These are phyloP conservation scores for Albula goreensis DNA, from an alignment of 2,113 vertebrate genomes.

Conservation along the genomic window DNA sequence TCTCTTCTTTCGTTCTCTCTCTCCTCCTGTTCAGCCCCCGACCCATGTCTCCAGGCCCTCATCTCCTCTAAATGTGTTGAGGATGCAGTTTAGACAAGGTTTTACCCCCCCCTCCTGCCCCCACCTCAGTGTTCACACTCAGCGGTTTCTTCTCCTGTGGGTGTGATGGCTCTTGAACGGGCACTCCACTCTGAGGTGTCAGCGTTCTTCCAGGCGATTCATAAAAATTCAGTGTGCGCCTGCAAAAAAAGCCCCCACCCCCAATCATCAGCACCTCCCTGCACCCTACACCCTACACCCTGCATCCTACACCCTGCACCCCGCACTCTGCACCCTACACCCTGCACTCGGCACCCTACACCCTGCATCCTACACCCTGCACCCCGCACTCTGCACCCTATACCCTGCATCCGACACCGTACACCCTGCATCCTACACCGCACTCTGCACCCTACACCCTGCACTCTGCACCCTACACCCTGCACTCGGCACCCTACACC, in stretches of 20 bases:
- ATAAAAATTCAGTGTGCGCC: slow-evolving; percentile 73
- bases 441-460: no score
- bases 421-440: no score
- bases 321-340: slow-evolving; percentile 30
- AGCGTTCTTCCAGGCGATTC: slow-evolving; percentile 71
- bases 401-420: no score
- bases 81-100: slow-evolving; percentile 61
- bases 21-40: not conserved
- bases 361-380: no score
- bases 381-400: no score
- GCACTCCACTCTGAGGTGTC: slow-evolving; percentile 78
- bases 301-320: slow-evolving; percentile 41
- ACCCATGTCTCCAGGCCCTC: slow-evolving; percentile 14
- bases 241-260: slow-evolving; percentile 62
- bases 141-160: slow-evolving; percentile 78
- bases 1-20: not conserved
- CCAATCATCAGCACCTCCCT: not conserved
- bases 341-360: not conserved
- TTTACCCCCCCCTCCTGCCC: slow-evolving; percentile 43
- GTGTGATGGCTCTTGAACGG: slow-evolving; percentile 74
- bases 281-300: slow-evolving; percentile 30
- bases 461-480: no score
- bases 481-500: no score
- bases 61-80: slow-evolving; percentile 71
- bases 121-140: slow-evolving; percentile 64